Base-by-base conservation (phyloP, 1,140 invertebrate species). In the Myzus persicae region DNA sequence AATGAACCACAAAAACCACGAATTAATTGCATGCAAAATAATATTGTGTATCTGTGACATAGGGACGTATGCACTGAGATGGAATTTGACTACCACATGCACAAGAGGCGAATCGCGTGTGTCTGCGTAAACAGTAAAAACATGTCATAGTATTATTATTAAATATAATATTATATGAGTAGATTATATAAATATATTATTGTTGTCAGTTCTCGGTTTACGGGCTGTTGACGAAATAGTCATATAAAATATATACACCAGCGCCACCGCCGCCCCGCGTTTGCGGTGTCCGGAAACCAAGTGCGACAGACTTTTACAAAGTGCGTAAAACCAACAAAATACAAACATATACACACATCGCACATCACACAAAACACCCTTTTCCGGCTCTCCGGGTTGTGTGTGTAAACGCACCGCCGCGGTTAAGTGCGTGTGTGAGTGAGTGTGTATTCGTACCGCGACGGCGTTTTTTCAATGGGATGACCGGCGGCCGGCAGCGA, bases 401-500 rank as follows among this genome's bases (percentile, higher is more conserved):
- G 42, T n/a, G 87, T 89, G 46, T 48, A 18, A 24, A 7, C 20
- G 76, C 14, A 24, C 36, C 0, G 14, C 44, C 44, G 48, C 48
- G 20, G 48, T 22, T 89, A 24, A 26, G 31, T 40, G 11, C 11
- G n/a, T 48, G 42, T 48, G 87, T 54, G 48, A 22, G 90, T 20
- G 90, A n/a, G n/a, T 42, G 38, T 59, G 36, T 90, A 20, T 46
- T 46, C 48, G 87, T 38, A 46, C 26, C 26, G 42, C 90, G 67
- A 38, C 20, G 42, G 67, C n/a, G 91, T 92, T 93, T 84, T 91
- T 92, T 93, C 91, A 93, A 93, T 93, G 91, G 91, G 46, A 54
- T 51, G 91, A 84, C 91, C 91, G 36, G 2, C 38, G 91, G 91
- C 84, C 91, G 38, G 90, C 42, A 24, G n/a, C 54, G 7, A n/a